Conservation (phyloP, 1,140 invertebrate species). For the Zophobas morio region DNA sequence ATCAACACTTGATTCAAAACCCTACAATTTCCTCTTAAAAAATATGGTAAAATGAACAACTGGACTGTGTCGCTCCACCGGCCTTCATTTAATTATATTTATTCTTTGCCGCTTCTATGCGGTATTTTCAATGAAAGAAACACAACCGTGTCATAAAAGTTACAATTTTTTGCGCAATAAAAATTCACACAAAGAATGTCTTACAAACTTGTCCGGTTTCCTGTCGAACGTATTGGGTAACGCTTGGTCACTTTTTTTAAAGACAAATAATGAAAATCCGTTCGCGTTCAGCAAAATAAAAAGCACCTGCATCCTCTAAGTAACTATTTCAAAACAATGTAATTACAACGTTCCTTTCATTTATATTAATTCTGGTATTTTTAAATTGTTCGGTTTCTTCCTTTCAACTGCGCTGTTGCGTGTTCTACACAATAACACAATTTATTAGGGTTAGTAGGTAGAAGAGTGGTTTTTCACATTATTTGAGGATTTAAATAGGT, state of each 20-base stretch:
- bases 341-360: neutral
- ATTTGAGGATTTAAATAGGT: too few species aligned
- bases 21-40: too few species aligned
- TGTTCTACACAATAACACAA: neutral
- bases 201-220: neutral
- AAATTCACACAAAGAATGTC: neutral
- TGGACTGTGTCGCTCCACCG: too few species aligned
- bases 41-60: too few species aligned
- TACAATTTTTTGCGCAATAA: too few species aligned
- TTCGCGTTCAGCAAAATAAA: neutral
- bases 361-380: neutral
- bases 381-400: neutral
- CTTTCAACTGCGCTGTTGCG: neutral
- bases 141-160: too few species aligned
- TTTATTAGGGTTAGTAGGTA: constrained; percentile 1
- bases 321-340: neutral
- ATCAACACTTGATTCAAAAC: too few species aligned
- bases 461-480: neutral
- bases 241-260: neutral
- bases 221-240: neutral
- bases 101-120: too few species aligned
- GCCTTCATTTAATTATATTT: too few species aligned
- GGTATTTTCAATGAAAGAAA: too few species aligned
- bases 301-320: neutral
- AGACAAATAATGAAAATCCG: neutral